Evolutionary conservation across 1,140 invertebrate genomes (phyloP), one percentile per base, ranked within the genome.

Genomic region (Thrips palmi): DNA sequence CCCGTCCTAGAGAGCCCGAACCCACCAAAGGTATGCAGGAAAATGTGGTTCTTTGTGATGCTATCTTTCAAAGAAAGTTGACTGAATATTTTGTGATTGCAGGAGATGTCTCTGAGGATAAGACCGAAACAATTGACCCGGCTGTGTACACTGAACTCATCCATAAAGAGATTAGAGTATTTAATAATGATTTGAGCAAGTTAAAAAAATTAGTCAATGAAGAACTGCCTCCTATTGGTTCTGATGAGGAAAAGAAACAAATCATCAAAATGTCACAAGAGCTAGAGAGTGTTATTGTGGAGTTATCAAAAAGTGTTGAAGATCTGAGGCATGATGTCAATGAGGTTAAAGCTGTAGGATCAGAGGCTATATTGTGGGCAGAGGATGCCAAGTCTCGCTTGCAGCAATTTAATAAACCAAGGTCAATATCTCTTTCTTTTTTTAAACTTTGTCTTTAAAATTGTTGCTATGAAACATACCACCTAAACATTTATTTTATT

Each of bases 311-410:
- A 30, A 62, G 59, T 2, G 67, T 62, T n/a, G 47, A 55, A 10
- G 49, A 46, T 25, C 61, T 64, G 45, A 57, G 51, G 24, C 47
- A 52, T 18, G 66, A 68, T 47, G 51, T 65, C 14, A 40, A 54
- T 2, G 39, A 56, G 3, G 50, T 76, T 11, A 69, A 72, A 44
- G 57, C 71, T 42, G 61, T 61, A 21, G 44, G 73, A 0, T 64
- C 71, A 15, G 64, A 73, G 37, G 58, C 67, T 0, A 73, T 70
- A 51, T 64, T 68, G 3, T 70, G 71, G 34, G 57, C 70, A 22
- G 70, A 72, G 36, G 71, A 76, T 41, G 68, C 68, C 3, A 58
- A 62, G 12, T 66, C 68, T 6, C 53, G 63, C 42, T 47, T 53
- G 37, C 47, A 54, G 15, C 51, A 52, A 20, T 53, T 52, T 10